phyloP scores from a whole-genome alignment of 2,113 vertebrate genomes.

The Chrysochloris asiatica region DNA sequence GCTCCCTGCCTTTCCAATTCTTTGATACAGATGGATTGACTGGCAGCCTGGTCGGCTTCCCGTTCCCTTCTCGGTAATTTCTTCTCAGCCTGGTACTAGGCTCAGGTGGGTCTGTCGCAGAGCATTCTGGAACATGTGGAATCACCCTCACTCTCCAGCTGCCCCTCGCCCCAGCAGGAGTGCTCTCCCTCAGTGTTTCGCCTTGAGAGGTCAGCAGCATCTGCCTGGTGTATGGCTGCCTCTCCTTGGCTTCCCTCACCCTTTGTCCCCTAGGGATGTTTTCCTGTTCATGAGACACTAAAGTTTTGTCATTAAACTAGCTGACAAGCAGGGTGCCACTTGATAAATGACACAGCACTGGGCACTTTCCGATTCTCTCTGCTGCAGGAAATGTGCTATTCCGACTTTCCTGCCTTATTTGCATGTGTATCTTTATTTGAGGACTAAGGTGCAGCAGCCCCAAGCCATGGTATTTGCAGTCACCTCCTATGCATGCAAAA shows the following conservation, averaged over 20 bases:
- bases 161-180: rapidly evolving
- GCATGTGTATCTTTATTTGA: neutral
- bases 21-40: constrained; percentile 46
- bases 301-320: neutral
- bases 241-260: neutral
- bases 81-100: constrained; percentile 34
- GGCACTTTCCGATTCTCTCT: neutral
- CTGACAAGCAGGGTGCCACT: too few relatives aligned
- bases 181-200: neutral
- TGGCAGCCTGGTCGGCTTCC: too few relatives aligned
- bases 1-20: constrained; percentile 65
- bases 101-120: constrained; percentile 23
- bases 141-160: neutral
- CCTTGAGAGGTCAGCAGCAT: rapidly evolving
- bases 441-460: too few relatives aligned
- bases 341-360: too few relatives aligned
- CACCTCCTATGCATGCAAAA: too few relatives aligned
- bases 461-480: too few relatives aligned
- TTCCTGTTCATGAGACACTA: neutral
- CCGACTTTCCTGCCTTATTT: neutral
- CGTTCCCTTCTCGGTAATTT: constrained; percentile 64
- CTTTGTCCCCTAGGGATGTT: too few relatives aligned
- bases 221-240: rapidly evolving
- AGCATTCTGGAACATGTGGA: neutral
- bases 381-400: neutral